Percentiles rank a stretch among this genome's conserved stretches.
Conservation (phyloP, 2,888 invertebrate species). For the Sminthurinus aureus region DNA sequence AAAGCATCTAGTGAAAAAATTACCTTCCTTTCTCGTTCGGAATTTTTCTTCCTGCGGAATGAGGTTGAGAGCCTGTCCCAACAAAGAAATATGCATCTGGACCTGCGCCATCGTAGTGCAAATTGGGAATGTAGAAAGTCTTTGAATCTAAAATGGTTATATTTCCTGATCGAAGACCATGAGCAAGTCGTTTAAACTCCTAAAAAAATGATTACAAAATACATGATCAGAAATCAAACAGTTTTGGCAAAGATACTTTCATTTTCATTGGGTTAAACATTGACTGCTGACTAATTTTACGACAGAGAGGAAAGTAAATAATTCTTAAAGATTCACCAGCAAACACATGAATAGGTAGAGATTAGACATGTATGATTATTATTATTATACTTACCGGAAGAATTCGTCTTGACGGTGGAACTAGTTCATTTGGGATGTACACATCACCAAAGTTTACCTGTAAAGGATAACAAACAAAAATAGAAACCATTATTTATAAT, state of each 20-base stretch:
- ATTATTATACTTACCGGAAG: constrained; percentile 66
- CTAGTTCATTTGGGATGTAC: constrained; percentile 77
- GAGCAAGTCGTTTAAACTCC: constrained; percentile 85
- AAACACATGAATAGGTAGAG: too few species aligned
- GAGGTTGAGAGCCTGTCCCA: constrained; percentile 85
- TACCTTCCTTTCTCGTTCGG: constrained; percentile 86
- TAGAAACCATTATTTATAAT: neutral
- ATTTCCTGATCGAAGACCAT: constrained; percentile 88
- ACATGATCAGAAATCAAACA: too few species aligned
- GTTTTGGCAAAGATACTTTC: too few species aligned
- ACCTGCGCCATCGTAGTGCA: constrained; percentile 90
- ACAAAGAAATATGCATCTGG: constrained; percentile 95
- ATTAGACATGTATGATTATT: too few species aligned
- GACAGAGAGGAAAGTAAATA: too few species aligned
- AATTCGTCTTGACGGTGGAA: constrained; percentile 80
- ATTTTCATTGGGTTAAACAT: too few species aligned
- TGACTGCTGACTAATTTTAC: too few species aligned
- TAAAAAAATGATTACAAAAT: too few species aligned
- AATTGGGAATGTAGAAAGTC: constrained; percentile 89
- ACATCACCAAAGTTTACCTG: constrained; percentile 92
- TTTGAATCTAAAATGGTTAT: constrained; percentile 90
- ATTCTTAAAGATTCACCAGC: too few species aligned
- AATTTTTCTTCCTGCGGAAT: constrained; percentile 82
- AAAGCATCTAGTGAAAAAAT: constrained; percentile 36
- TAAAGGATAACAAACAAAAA: constrained; percentile 48